Percentiles rank a stretch among this genome's conserved stretches.
Evolutionary conservation across 2,113 vertebrate species (phyloP).

Genomic region (Piprites chloris): DNA sequence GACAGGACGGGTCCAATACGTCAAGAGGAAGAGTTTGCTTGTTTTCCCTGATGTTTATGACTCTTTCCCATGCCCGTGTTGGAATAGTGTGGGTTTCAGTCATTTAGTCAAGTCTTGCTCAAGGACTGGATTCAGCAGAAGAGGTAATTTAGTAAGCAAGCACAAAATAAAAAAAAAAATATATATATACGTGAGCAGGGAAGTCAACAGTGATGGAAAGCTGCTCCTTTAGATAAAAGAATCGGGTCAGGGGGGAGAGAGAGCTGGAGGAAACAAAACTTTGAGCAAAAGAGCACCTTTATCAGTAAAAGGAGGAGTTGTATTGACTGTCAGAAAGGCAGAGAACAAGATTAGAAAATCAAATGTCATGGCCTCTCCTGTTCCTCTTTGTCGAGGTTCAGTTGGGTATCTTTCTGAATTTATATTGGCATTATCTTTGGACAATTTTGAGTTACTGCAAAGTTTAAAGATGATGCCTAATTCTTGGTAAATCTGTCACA

Average conservation of each 20-base stretch:
- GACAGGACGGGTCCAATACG: rapidly evolving
- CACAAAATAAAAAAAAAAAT: neutral
- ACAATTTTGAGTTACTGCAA: neutral
- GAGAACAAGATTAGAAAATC: neutral
- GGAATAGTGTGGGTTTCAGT: neutral
- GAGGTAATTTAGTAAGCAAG: neutral
- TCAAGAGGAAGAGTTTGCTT: neutral
- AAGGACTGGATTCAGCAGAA: neutral
- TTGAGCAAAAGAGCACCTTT: neutral
- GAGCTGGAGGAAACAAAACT: neutral
- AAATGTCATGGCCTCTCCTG: neutral
- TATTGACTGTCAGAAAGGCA: neutral
- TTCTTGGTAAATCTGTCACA: neutral
- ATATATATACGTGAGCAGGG: rapidly evolving
- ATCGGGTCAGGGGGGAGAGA: neutral
- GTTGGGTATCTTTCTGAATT: neutral
- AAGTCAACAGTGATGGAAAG: neutral
- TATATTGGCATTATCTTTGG: neutral
- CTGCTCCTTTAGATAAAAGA: neutral
- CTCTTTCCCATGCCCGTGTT: neutral
- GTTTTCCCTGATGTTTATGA: neutral
- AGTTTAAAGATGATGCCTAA: neutral
- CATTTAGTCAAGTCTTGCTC: neutral
- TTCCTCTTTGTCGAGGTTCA: neutral
- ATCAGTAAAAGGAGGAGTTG: neutral